Evolutionary conservation across 2,888 invertebrate species (phyloP).

Genomic region (Tineola bisselliella): DNA sequence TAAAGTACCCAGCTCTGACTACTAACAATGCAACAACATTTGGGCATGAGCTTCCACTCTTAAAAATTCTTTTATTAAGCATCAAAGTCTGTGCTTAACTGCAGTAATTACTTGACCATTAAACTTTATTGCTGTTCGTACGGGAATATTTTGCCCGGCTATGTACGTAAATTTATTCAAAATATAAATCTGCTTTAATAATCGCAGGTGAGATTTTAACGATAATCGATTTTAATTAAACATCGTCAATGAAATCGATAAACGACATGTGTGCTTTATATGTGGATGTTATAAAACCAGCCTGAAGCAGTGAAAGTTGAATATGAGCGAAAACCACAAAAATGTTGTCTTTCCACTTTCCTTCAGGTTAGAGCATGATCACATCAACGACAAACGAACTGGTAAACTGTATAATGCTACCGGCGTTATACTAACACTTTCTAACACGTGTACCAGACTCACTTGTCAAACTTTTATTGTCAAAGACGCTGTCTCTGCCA

Average conservation of each 20-base stretch:
- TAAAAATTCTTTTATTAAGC: background rate
- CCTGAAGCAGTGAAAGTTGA: constrained; percentile 38
- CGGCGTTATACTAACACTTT: background rate
- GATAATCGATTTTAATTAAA: background rate
- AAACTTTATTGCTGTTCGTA: background rate
- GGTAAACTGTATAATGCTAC: background rate
- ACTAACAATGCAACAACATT: constrained; percentile 2
- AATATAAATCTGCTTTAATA: background rate
- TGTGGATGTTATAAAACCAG: constrained; percentile 13
- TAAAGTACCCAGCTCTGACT: background rate
- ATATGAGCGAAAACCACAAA: constrained; percentile 43
- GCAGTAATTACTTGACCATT: background rate
- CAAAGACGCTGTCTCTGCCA: background rate
- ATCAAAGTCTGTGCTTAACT: background rate
- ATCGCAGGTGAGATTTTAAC: background rate
- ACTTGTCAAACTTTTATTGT: background rate
- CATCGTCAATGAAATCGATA: background rate
- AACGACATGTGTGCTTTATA: constrained; percentile 4
- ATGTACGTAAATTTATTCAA: background rate
- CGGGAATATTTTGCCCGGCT: background rate
- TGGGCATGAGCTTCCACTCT: background rate
- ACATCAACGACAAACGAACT: background rate
- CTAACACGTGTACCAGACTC: background rate
- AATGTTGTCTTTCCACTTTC: constrained; percentile 49
- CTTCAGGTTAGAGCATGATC: constrained; percentile 20